Evolutionary conservation across 2,113 vertebrate genomes (phyloP).

Genomic region (Arothron firmamentum): DNA sequence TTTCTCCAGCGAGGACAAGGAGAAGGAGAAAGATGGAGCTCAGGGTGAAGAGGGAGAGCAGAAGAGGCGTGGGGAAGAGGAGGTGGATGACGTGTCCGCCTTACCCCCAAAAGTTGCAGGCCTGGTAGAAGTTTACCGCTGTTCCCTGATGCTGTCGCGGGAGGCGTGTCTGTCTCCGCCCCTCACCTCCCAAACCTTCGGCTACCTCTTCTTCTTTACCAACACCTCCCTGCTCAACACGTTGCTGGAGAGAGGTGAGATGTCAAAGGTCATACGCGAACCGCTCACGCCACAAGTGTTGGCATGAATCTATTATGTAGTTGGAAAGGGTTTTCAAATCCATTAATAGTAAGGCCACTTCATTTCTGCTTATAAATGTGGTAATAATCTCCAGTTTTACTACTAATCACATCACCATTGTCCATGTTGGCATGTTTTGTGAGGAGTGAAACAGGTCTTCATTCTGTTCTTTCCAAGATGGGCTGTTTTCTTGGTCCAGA

Average conservation of each 20-base stretch:
- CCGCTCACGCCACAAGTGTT: not conserved
- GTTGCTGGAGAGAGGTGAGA: conserved; percentile 86
- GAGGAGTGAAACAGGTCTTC: not conserved
- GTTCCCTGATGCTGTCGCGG: conserved; percentile 80
- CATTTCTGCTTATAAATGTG: too few species aligned
- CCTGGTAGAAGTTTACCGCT: conserved; percentile 84
- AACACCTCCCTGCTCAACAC: conserved; percentile 94
- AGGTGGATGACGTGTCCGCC: conserved; percentile 71
- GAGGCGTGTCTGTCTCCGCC: conserved; percentile 85
- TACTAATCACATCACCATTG: not conserved
- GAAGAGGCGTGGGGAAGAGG: conserved; percentile 48
- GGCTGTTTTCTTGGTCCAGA: conserved; percentile 88
- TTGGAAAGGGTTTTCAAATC: too few species aligned
- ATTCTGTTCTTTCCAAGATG: conserved; percentile 48
- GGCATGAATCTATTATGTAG: not conserved
- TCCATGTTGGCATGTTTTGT: not conserved
- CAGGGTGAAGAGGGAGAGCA: conserved; percentile 46
- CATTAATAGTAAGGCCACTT: too few species aligned
- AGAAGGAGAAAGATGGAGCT: conserved; percentile 60
- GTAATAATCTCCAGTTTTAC: too few species aligned
- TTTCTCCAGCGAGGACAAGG: conserved; percentile 77
- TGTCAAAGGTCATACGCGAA: not conserved
- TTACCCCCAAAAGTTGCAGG: conserved; percentile 82
- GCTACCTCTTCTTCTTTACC: conserved; percentile 94
- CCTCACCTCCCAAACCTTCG: conserved; percentile 89